A percentile compares a stretch with the other conserved stretches of the same genome.
Evolutionary conservation across 2,888 invertebrate species (phyloP).

Genomic region (Andrena camellia): DNA sequence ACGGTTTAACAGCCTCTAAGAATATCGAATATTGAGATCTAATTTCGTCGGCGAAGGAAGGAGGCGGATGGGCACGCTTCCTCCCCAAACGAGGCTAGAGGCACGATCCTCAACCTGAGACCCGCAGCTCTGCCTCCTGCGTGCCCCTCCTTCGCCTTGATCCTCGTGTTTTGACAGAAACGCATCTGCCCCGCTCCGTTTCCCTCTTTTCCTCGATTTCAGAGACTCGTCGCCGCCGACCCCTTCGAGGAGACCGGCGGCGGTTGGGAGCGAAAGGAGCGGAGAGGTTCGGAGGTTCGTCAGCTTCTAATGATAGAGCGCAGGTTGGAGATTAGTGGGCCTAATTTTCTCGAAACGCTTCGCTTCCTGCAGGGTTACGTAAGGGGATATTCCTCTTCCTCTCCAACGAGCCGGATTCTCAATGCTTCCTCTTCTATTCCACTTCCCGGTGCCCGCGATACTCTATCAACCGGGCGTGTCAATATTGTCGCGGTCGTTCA

Average conservation of each 20-base stretch:
- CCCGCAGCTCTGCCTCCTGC: background rate
- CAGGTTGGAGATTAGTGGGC: conserved; percentile 69
- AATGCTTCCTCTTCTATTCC: background rate
- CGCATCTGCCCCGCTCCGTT: conserved; percentile 62
- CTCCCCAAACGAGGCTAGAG: conserved; percentile 10
- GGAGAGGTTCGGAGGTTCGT: conserved; percentile 38
- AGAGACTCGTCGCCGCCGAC: conserved; percentile 46
- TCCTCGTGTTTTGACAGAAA: conserved; percentile 67
- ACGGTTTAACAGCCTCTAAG: background rate
- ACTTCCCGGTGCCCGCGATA: too few species aligned
- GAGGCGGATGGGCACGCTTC: background rate
- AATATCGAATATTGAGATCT: conserved; percentile 13
- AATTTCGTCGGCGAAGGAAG: conserved; percentile 34
- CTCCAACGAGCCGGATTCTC: background rate
- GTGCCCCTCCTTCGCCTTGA: background rate
- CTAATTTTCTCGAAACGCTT: conserved; percentile 2
- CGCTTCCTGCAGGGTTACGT: background rate
- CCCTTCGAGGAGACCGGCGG: conserved; percentile 32
- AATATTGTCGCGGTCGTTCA: conserved; percentile 25
- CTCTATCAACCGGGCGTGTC: background rate
- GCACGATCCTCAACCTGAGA: conserved; percentile 36
- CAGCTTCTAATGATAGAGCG: conserved; percentile 72
- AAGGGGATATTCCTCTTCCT: background rate
- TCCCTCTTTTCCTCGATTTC: background rate
- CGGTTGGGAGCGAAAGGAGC: conserved; percentile 42